A percentile compares a stretch with the other conserved stretches of the same genome.
These are phyloP conservation scores for Steinernema carpocapsae DNA, from an alignment of 2,888 invertebrate species.

Conservation along the genomic window DNA sequence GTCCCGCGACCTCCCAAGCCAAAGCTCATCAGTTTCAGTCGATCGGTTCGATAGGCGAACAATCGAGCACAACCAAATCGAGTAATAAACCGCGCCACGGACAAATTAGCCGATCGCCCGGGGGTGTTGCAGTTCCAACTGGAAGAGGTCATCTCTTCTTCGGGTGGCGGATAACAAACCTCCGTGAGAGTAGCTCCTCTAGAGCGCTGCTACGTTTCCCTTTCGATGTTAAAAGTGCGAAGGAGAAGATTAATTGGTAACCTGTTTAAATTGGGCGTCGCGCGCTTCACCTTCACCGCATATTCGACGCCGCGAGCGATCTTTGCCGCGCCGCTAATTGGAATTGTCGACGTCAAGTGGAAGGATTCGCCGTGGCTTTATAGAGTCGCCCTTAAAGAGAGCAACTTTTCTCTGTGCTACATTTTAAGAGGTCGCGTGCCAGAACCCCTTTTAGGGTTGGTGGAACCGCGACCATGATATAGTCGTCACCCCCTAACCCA, in stretches of 20 bases:
- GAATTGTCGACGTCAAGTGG: not conserved
- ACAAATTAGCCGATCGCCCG: conserved; percentile 18
- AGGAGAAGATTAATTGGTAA: conserved; percentile 27
- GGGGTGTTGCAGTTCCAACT: conserved; percentile 11
- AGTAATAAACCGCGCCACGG: not conserved
- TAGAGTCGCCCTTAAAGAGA: not conserved
- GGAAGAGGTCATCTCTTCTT: conserved; percentile 28
- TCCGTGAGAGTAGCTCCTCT: not conserved
- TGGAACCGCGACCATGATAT: conserved; percentile 5
- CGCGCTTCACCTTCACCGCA: conserved; percentile 24
- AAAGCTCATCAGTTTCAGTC: not conserved
- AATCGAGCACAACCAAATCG: not conserved
- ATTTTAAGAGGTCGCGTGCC: conserved; percentile 5
- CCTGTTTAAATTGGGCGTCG: conserved; percentile 34
- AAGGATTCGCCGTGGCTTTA: conserved; percentile 9
- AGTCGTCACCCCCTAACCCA: not conserved
- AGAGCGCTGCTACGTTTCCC: too few species aligned
- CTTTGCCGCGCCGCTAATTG: conserved; percentile 1
- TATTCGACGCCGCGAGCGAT: conserved; percentile 27
- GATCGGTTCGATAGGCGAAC: not conserved
- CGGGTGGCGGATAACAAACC: conserved; percentile 1
- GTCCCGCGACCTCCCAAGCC: not conserved
- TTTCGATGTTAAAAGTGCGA: conserved; percentile 28
- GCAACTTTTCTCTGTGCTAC: not conserved
- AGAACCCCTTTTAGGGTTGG: not conserved